These are phyloP conservation scores for Solea solea DNA, from an alignment of 2,113 vertebrate genomes.

Conservation along the genomic window DNA sequence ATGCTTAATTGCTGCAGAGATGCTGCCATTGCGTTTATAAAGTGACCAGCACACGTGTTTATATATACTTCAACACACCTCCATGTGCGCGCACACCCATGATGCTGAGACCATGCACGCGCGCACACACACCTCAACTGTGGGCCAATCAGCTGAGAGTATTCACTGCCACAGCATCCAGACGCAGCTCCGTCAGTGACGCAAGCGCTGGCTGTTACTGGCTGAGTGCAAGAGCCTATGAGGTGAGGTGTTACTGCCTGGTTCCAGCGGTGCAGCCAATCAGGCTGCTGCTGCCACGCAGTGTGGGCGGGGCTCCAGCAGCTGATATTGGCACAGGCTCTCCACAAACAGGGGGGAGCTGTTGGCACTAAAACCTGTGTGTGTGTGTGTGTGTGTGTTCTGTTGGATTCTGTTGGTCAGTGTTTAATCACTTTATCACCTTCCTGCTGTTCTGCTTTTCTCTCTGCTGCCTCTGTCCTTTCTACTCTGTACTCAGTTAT, in stretches of 20 bases:
- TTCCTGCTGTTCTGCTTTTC: neutral
- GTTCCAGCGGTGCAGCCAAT: conserved; percentile 36
- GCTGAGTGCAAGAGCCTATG: conserved; percentile 27
- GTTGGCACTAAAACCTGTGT: conserved; percentile 24
- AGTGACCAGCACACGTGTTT: neutral
- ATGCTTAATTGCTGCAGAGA: neutral
- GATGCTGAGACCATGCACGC: neutral
- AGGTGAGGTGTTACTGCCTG: conserved; percentile 18
- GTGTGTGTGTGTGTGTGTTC: conserved; percentile 12
- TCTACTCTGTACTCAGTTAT: too few species aligned
- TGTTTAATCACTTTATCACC: neutral
- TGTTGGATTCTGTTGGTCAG: conserved; percentile 14
- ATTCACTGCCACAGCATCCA: conserved; percentile 1
- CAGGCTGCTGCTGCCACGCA: conserved; percentile 36
- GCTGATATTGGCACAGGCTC: conserved; percentile 33
- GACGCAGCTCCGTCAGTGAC: conserved; percentile 31
- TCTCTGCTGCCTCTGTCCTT: neutral
- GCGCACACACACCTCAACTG: conserved; percentile 16
- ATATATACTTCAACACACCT: neutral
- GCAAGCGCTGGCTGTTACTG: conserved; percentile 25
- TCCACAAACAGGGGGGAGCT: conserved; percentile 35
- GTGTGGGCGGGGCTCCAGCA: conserved; percentile 40
- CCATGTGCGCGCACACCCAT: neutral
- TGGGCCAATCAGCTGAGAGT: conserved; percentile 51
- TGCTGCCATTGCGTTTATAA: neutral